Conservation (phyloP, 1,140 invertebrate genomes). For the Danaus melanippus region DNA sequence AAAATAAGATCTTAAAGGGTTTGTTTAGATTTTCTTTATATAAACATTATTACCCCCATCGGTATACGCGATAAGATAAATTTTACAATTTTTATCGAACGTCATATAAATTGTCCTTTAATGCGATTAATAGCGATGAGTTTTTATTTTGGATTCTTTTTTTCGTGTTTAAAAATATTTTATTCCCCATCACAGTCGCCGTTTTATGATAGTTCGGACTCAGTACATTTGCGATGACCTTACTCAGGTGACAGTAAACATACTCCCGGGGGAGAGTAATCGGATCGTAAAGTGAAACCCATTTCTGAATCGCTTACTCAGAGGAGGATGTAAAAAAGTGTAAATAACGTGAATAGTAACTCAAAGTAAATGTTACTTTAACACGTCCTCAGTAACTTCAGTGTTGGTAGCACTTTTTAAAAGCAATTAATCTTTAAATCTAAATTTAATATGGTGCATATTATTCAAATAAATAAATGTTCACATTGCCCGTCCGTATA, state of each 20-base stretch:
- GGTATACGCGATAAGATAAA: conserved; percentile 32
- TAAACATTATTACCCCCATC: conserved; percentile 59
- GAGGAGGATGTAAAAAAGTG: conserved; percentile 7
- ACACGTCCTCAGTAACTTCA: no score
- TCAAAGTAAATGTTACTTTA: no score
- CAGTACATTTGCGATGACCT: conserved; percentile 39
- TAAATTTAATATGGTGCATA: no score
- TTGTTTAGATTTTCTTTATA: conserved; percentile 54
- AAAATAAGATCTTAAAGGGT: conserved; percentile 50
- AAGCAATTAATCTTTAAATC: no score
- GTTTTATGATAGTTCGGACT: neutral
- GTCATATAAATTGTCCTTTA: no score
- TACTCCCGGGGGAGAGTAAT: conserved; percentile 36
- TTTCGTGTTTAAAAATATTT: neutral
- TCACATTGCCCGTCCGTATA: no score
- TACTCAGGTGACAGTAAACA: conserved; percentile 60
- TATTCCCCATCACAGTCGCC: neutral
- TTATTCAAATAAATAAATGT: no score
- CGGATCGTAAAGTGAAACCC: conserved; percentile 49
- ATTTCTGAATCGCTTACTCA: conserved; percentile 42
- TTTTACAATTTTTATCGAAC: conserved; percentile 5
- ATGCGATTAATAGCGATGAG: no score
- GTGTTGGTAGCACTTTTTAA: no score
- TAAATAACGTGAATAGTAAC: no score
- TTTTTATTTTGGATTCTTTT: neutral